These are phyloP conservation scores for Microplitis manilae DNA, from an alignment of 2,888 invertebrate genomes.

Conservation along the genomic window DNA sequence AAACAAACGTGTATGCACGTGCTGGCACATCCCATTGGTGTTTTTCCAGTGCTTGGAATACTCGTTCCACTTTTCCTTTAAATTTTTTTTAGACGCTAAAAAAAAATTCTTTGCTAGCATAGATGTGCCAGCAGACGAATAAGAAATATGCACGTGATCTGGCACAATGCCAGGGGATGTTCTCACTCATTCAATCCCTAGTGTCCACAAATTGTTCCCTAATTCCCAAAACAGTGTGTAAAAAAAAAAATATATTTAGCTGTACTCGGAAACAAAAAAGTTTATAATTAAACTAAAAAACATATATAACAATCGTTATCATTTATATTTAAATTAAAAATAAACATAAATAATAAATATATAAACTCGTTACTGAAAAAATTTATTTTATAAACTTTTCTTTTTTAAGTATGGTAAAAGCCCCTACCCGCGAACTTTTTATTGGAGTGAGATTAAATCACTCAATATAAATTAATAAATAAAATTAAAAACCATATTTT, in stretches of 20 bases:
- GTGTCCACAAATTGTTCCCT: slow-evolving; percentile 39
- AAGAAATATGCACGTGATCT: slow-evolving; percentile 46
- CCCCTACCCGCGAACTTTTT: no score
- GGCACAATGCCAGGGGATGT: slow-evolving; percentile 47
- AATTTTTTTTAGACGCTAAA: background rate
- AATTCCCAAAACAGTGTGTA: slow-evolving; percentile 30
- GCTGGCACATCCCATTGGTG: slow-evolving; percentile 32
- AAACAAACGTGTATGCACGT: slow-evolving; percentile 37
- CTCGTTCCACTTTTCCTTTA: slow-evolving; percentile 32
- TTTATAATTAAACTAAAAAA: background rate
- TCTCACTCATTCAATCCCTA: slow-evolving; percentile 22
- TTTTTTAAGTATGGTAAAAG: no score
- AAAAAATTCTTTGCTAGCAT: slow-evolving; percentile 13
- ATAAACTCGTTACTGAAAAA: no score
- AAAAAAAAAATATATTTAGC: background rate
- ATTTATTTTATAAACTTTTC: no score
- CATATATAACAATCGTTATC: no score
- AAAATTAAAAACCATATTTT: no score
- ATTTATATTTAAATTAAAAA: no score
- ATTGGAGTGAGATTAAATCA: no score
- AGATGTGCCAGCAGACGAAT: slow-evolving; percentile 36
- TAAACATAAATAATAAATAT: no score
- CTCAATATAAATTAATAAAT: no score
- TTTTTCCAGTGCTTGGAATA: slow-evolving; percentile 45
- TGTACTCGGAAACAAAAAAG: background rate